A percentile compares a stretch with the other conserved stretches of the same genome.
Conservation (phyloP, 1,140 invertebrate species). For the Drosophila sulfurigaster region DNA sequence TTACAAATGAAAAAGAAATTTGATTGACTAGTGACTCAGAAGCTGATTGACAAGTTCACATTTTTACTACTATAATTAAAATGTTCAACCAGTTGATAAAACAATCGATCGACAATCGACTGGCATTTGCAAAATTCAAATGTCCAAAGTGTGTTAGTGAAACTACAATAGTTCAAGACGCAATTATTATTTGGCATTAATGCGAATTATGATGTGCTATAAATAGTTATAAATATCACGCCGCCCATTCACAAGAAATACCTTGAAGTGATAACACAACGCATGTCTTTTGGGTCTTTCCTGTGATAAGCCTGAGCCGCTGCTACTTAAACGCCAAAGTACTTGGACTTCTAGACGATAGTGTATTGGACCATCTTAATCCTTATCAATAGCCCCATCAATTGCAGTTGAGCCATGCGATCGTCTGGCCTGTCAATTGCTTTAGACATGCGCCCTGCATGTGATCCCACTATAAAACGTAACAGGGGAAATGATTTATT, state of each 20-base stretch:
- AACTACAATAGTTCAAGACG: constrained; percentile 24
- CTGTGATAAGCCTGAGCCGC: neutral
- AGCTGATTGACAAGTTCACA: too few relatives aligned
- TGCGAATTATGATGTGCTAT: neutral
- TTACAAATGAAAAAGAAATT: too few relatives aligned
- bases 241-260: constrained; percentile 6
- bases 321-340: neutral
- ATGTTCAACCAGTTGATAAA: neutral
- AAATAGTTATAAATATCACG: constrained; percentile 21
- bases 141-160: neutral
- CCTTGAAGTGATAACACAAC: neutral
- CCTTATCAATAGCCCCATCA: constrained; percentile 30
- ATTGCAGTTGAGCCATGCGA: constrained; percentile 33
- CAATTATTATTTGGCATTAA: constrained; percentile 10
- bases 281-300: constrained; percentile 13
- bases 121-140: neutral
- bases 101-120: neutral
- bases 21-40: too few relatives aligned
- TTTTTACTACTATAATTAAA: too few relatives aligned
- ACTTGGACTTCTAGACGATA: neutral
- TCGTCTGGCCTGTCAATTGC: constrained; percentile 16
- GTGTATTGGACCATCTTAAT: constrained; percentile 19
- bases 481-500: neutral
- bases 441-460: constrained; percentile 11
- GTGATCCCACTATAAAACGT: neutral